phyloP scores from a whole-genome alignment of 2,888 invertebrate species.

The Pseudococcus longispinus region DNA sequence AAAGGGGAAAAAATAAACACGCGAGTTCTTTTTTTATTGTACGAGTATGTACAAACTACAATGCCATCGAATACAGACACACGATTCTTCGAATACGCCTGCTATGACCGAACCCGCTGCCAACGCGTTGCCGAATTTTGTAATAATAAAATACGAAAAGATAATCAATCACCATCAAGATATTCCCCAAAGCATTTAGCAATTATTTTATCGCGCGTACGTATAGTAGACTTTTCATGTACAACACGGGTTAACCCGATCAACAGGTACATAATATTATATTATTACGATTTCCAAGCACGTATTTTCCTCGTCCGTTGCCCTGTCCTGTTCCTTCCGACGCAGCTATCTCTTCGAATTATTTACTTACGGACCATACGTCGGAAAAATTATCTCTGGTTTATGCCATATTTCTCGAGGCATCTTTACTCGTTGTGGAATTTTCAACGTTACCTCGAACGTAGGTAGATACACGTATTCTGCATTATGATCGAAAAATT shows the following conservation, averaged over 20 bases:
- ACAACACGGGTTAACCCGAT: not conserved
- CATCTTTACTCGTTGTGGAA: not conserved
- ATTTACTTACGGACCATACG: not conserved
- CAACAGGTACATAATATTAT: not conserved
- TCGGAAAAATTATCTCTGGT: not conserved
- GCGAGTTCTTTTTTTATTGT: not conserved
- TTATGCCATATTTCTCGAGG: not conserved
- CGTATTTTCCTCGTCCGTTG: not conserved
- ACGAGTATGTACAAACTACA: not conserved
- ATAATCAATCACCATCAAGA: conserved; percentile 26
- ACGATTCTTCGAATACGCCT: not conserved
- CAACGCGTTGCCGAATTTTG: not conserved
- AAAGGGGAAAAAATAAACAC: not conserved
- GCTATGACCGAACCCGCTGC: not conserved
- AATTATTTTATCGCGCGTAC: conserved; percentile 17
- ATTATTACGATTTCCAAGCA: conserved; percentile 11
- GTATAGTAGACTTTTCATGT: not conserved
- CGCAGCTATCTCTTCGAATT: not conserved
- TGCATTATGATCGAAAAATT: not conserved
- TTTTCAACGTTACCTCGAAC: not conserved
- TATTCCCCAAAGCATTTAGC: conserved; percentile 19
- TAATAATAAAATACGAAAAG: conserved; percentile 22
- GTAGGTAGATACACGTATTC: too few species aligned
- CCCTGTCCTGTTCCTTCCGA: not conserved
- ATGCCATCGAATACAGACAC: not conserved